Conservation (phyloP, 2,888 invertebrate genomes). For the Acleris holmiana region DNA sequence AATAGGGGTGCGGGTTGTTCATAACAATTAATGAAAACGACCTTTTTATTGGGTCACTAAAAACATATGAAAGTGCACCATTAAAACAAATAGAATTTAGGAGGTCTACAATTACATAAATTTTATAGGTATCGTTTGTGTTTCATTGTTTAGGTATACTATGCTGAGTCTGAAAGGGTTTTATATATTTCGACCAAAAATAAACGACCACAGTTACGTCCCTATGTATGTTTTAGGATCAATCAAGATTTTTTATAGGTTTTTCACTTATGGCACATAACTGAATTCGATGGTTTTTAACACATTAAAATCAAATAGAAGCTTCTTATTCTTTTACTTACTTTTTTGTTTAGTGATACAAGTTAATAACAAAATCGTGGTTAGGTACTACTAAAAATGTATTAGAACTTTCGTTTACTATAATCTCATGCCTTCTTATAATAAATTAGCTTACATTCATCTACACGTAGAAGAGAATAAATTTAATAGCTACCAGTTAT, state of each 20-base stretch:
- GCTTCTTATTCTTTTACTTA: conserved; percentile 3
- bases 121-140: too few relatives aligned
- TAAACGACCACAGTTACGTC: background rate
- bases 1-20: too few relatives aligned
- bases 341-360: background rate
- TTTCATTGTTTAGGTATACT: too few relatives aligned
- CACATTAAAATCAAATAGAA: conserved; percentile 12
- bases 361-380: too few relatives aligned
- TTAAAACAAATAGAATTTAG: too few relatives aligned
- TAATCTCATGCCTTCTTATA: conserved; percentile 17
- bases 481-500: conserved; percentile 24
- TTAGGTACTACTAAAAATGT: too few relatives aligned
- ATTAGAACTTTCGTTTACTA: conserved; percentile 2
- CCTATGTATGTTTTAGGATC: background rate
- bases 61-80: too few relatives aligned
- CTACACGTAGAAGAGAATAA: conserved; percentile 1
- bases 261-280: conserved; percentile 54
- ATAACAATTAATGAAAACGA: too few relatives aligned
- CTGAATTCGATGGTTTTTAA: conserved; percentile 46
- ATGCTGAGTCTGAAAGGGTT: background rate
- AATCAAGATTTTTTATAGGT: conserved; percentile 9
- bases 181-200: background rate
- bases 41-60: too few relatives aligned
- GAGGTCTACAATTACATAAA: too few relatives aligned
- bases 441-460: conserved; percentile 16